A percentile compares a stretch with the other conserved stretches of the same genome.
Evolutionary conservation across 2,797 vertebrate species (phyloP).

Genomic region (Tadarida brasiliensis): DNA sequence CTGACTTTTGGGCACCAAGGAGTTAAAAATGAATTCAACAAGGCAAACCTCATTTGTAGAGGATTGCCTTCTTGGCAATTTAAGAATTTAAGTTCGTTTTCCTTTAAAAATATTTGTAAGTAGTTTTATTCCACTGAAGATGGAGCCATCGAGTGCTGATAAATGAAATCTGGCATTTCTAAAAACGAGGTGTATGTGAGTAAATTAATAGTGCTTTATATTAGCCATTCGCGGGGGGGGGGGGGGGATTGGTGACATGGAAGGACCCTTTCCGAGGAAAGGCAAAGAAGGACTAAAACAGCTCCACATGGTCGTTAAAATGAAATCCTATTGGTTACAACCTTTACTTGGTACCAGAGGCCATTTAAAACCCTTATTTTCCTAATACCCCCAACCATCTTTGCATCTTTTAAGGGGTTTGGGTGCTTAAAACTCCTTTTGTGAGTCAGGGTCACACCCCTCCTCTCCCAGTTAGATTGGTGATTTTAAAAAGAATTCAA

Average conservation of each 20-base stretch:
- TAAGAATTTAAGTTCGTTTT: conserved; percentile 71
- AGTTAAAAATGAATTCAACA: conserved; percentile 70
- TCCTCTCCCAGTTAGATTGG: not conserved
- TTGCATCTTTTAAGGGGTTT: conserved; percentile 33
- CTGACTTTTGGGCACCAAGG: conserved; percentile 64
- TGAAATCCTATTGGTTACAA: not conserved
- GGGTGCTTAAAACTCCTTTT: not conserved
- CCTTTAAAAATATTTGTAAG: conserved; percentile 64
- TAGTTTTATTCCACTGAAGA: conserved; percentile 64
- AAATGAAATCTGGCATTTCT: conserved; percentile 69
- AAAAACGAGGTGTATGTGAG: conserved; percentile 49
- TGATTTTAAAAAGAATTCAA: conserved; percentile 31
- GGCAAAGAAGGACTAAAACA: not conserved
- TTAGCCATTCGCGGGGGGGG: not conserved
- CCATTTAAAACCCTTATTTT: conserved; percentile 6
- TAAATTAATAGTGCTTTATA: not conserved
- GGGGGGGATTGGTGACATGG: not conserved
- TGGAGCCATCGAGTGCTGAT: conserved; percentile 32
- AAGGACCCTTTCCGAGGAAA: conserved; percentile 29
- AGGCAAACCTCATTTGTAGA: conserved; percentile 69
- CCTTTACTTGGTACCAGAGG: not conserved
- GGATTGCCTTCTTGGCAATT: conserved; percentile 65
- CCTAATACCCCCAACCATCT: not conserved
- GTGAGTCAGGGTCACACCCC: not conserved
- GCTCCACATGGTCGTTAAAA: not conserved